Evolutionary conservation across 1,140 invertebrate species (phyloP), one percentile per base, ranked within the genome.

Genomic region (Temnothorax curvispinosus): DNA sequence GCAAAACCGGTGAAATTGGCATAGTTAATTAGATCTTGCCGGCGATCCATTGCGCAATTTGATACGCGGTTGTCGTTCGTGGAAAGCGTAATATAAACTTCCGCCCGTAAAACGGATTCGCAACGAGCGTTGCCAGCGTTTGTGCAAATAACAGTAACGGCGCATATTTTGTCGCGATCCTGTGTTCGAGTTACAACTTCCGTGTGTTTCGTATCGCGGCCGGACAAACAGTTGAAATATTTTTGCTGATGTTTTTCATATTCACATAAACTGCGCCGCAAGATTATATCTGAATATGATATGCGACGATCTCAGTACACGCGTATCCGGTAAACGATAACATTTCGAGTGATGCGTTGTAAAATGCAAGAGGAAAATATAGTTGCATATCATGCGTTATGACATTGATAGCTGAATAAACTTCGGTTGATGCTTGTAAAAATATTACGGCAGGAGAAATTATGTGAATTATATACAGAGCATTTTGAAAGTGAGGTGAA

Each of bases 251-350:
- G 27, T 84, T 74, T 84, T 62, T 84, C 54, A 60, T 38, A 84
- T 74, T 84, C 44, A 18, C 69, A 47, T 84, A 84, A 84, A 74
- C 69, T 11, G 54, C 54, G 27, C 54, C 54, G 65, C 80, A n/a
- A 44, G 80, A 84, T 84, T 74, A 47, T 60, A 74, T 84, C 80
- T 62, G 11, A 74, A 60, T 58, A 81, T 82, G 80, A 74, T 84
- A 50, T 21, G 80, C 69, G 54, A 58, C 18, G 67, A 74, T 60
- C 54, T 74, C 18, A 27, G 21, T 35, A 3, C n/a, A 52, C 27
- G 35, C 13, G 35, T 15, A 72, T 74, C 27, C 27, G 27, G 18
- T 27, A 50, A 74, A 38, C 18, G 32, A 27, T 27, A 44, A 74
- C 54, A 21, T 74, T 82, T 82, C n/a, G 18, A 3, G 11, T 50